A percentile compares a stretch with the other conserved stretches of the same genome.
These are phyloP conservation scores for Tympanuchus pallidicinctus DNA, from an alignment of 2,113 vertebrate genomes.

Conservation along the genomic window DNA sequence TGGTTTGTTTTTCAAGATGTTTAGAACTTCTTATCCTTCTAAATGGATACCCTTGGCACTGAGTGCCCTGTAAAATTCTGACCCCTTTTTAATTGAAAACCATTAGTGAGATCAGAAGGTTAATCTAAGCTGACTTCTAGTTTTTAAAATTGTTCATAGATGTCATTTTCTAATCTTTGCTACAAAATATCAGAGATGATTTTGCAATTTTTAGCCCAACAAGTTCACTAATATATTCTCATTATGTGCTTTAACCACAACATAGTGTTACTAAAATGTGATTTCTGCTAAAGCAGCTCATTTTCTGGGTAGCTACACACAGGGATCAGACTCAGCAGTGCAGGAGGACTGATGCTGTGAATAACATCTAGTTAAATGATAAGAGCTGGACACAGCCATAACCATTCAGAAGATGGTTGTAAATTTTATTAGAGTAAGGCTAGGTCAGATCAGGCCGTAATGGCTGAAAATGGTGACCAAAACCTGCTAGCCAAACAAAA, in stretches of 20 bases:
- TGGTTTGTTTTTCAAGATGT: background rate
- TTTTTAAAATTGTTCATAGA: background rate
- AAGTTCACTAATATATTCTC: background rate
- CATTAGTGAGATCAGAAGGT: background rate
- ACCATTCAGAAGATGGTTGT: background rate
- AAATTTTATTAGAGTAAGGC: background rate
- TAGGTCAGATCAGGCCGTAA: background rate
- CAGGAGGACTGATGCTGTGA: background rate
- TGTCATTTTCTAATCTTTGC: background rate
- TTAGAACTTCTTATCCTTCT: background rate
- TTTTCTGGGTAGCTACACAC: background rate
- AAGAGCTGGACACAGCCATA: background rate
- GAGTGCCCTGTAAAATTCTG: background rate
- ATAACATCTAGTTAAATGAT: background rate
- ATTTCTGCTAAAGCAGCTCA: background rate
- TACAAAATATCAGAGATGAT: background rate
- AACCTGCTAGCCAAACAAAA: too few species aligned
- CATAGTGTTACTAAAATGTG: background rate
- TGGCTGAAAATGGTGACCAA: background rate
- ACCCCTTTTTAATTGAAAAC: background rate
- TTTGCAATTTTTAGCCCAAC: background rate
- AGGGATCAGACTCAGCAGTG: background rate
- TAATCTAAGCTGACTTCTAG: background rate
- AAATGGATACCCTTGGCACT: background rate
- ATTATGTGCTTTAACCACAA: background rate